Evolutionary conservation across 2,888 invertebrate genomes (phyloP).

Genomic region (Serrognathus titanus): DNA sequence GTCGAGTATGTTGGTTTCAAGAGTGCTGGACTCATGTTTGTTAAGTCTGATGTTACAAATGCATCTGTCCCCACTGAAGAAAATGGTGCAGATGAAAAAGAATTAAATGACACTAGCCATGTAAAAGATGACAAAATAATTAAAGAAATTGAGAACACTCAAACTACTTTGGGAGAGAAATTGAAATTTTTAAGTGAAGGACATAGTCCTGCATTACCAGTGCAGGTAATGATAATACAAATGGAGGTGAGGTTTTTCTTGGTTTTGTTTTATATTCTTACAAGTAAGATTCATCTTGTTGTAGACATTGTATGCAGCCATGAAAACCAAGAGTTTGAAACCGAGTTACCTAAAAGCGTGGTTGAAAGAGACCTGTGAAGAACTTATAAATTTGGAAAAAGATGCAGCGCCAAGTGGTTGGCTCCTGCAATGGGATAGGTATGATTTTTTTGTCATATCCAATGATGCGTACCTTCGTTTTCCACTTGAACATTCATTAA

Average conservation of each 20-base stretch:
- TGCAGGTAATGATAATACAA: conserved; percentile 60
- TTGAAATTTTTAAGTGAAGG: conserved; percentile 58
- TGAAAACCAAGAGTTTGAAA: conserved; percentile 59
- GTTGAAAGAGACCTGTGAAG: conserved; percentile 58
- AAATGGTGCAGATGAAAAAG: background rate
- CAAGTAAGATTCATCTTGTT: conserved; percentile 23
- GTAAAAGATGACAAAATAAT: conserved; percentile 16
- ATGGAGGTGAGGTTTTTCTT: conserved; percentile 49
- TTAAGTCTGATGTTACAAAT: conserved; percentile 34
- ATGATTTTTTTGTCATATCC: conserved; percentile 44
- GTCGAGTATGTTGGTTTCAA: conserved; percentile 39
- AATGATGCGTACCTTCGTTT: background rate
- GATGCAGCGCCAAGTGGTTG: conserved; percentile 65
- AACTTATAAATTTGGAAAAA: conserved; percentile 61
- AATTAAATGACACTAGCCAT: conserved; percentile 1
- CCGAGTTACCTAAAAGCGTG: conserved; percentile 59
- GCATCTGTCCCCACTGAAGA: background rate
- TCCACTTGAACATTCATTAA: too few relatives aligned
- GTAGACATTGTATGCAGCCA: conserved; percentile 63
- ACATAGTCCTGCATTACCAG: conserved; percentile 53
- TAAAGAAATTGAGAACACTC: conserved; percentile 45
- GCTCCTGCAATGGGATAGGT: conserved; percentile 74
- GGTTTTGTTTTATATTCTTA: background rate
- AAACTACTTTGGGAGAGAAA: conserved; percentile 55
- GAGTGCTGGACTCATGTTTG: conserved; percentile 45